Percentiles rank a stretch among this genome's conserved stretches.
Evolutionary conservation across 2,113 vertebrate genomes (phyloP).

Genomic region (Sardina pilchardus): DNA sequence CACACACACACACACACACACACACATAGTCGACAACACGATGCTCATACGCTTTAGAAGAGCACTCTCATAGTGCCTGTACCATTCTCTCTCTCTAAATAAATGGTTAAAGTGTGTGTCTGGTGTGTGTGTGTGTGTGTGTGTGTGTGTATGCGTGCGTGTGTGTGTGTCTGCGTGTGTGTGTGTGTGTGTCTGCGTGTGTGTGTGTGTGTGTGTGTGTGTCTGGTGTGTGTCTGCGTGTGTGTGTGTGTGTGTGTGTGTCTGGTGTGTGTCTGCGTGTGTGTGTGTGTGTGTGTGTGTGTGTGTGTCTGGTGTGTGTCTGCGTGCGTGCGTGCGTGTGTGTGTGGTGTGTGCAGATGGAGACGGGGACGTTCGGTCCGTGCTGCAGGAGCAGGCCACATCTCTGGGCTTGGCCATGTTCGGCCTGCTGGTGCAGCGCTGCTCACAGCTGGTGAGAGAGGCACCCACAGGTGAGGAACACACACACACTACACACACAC

Average conservation of each 20-base stretch:
- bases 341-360: conserved; percentile 59
- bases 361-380: conserved; percentile 79
- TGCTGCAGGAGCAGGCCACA: conserved; percentile 89
- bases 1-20: background rate
- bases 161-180: background rate
- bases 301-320: too few species aligned
- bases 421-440: conserved; percentile 85
- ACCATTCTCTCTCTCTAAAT: too few species aligned
- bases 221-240: background rate
- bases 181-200: background rate
- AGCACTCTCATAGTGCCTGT: too few species aligned
- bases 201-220: background rate
- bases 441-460: conserved; percentile 82
- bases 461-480: conserved; percentile 76
- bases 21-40: too few species aligned
- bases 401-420: conserved; percentile 92
- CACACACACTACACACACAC: background rate
- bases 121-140: conserved; percentile 8
- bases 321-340: too few species aligned
- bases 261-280: too few species aligned
- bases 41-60: too few species aligned
- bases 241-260: background rate
- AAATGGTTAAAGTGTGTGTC: too few species aligned
- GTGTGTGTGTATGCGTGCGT: background rate
- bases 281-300: too few species aligned